Percentiles rank a stretch among this genome's conserved stretches.
These are phyloP conservation scores for Drosophila guanche DNA, from an alignment of 1,140 invertebrate genomes.

Conservation along the genomic window DNA sequence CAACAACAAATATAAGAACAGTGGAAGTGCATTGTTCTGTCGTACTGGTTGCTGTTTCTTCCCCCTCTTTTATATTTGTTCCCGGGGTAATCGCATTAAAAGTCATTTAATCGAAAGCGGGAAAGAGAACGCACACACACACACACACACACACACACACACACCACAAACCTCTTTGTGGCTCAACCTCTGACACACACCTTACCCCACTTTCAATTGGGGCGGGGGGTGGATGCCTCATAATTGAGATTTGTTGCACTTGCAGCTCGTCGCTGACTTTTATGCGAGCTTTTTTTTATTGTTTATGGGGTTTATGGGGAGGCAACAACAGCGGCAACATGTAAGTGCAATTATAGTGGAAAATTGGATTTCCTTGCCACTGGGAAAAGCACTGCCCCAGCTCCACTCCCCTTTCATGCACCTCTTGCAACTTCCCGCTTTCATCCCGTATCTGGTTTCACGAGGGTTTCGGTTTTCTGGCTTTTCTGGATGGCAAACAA, in stretches of 20 bases:
- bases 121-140: constrained; percentile 37
- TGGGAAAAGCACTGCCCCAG: constrained; percentile 22
- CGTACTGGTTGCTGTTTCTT: constrained; percentile 18
- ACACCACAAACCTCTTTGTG: constrained; percentile 3
- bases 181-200: constrained; percentile 8
- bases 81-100: constrained; percentile 77
- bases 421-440: neutral
- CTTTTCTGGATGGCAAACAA: constrained; percentile 20
- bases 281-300: constrained; percentile 74
- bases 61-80: constrained; percentile 11
- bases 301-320: constrained; percentile 32
- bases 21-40: constrained; percentile 70
- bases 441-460: constrained; percentile 11
- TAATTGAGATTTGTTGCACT: constrained; percentile 81
- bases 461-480: constrained; percentile 9
- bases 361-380: constrained; percentile 71
- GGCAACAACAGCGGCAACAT: constrained; percentile 51
- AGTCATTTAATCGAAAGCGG: constrained; percentile 79
- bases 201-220: constrained; percentile 12
- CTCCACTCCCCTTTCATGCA: neutral
- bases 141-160: constrained; percentile 1
- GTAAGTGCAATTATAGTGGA: constrained; percentile 75
- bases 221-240: constrained; percentile 31
- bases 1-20: constrained; percentile 16
- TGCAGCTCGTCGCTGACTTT: constrained; percentile 68